A percentile compares a stretch with the other conserved stretches of the same genome.
These are phyloP conservation scores for Porites evermanni DNA, from an alignment of 92 coral and sea anemone genomes.

Conservation along the genomic window DNA sequence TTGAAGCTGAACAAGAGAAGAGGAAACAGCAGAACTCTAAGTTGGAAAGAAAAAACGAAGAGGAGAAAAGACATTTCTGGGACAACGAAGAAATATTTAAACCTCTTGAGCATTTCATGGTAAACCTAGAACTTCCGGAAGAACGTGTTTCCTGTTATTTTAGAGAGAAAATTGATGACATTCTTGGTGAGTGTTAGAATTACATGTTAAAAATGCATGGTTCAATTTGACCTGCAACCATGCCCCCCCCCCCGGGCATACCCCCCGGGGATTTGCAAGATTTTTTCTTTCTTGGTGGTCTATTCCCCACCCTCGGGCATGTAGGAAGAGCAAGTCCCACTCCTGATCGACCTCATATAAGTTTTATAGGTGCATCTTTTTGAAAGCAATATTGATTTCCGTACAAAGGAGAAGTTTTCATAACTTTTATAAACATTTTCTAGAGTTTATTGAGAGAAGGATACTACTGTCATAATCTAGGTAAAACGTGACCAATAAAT, in stretches of 20 bases:
- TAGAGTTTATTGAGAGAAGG: no score
- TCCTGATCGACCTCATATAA: background rate
- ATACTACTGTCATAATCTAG: no score
- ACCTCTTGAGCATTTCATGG: slow-evolving; percentile 76
- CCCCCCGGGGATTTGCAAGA: background rate
- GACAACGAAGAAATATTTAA: slow-evolving; percentile 77
- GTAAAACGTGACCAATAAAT: no score
- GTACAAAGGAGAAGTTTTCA: no score
- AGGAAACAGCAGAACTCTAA: slow-evolving; percentile 53
- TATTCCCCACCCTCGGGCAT: background rate
- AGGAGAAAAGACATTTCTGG: slow-evolving; percentile 87
- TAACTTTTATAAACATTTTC: no score
- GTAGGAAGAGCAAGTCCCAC: background rate
- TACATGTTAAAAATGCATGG: background rate
- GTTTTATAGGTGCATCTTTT: no score
- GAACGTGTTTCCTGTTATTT: slow-evolving; percentile 45
- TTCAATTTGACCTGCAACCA: no score
- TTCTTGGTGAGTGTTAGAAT: background rate
- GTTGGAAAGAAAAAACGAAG: slow-evolving; percentile 65
- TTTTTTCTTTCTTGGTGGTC: background rate
- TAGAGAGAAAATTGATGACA: slow-evolving; percentile 1
- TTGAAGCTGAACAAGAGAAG: slow-evolving; percentile 66
- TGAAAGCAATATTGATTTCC: no score
- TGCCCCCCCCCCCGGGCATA: no score
- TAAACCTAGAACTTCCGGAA: slow-evolving; percentile 65